Percentiles rank a stretch among this genome's conserved stretches.
phyloP scores from a whole-genome alignment of 2,113 vertebrate genomes.

The Ptyas mucosa region DNA sequence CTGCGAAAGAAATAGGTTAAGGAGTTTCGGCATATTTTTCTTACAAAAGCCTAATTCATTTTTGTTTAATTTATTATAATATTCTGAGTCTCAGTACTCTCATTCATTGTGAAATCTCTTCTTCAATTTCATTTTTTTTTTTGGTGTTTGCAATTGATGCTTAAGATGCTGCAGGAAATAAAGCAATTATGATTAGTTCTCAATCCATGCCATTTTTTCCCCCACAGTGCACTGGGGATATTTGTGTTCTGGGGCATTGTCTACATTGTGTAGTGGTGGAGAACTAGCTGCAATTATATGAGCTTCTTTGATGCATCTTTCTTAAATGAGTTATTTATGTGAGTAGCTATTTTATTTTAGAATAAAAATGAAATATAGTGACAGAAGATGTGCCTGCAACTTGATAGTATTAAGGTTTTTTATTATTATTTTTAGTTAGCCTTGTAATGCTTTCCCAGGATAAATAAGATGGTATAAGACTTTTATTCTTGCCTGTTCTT shows the following conservation, averaged over 20 bases:
- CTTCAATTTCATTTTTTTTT: neutral
- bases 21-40: neutral
- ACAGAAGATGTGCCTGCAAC: neutral
- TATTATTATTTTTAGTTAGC: neutral
- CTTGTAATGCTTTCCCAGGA: neutral
- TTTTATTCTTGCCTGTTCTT: conserved; percentile 9
- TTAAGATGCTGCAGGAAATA: neutral
- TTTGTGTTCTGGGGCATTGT: neutral
- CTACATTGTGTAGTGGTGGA: neutral
- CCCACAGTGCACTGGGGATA: neutral
- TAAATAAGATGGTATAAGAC: neutral
- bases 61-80: neutral
- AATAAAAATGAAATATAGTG: neutral
- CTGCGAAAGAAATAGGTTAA: neutral
- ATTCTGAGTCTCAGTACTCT: neutral
- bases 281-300: neutral
- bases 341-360: neutral
- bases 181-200: neutral
- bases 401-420: neutral
- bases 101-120: neutral
- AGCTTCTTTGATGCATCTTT: neutral
- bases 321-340: neutral
- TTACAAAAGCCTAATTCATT: neutral
- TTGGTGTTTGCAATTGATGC: neutral
- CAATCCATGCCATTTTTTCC: neutral